These are phyloP conservation scores for Phyto melanocephala DNA, from an alignment of 2,888 invertebrate species.

Conservation along the genomic window DNA sequence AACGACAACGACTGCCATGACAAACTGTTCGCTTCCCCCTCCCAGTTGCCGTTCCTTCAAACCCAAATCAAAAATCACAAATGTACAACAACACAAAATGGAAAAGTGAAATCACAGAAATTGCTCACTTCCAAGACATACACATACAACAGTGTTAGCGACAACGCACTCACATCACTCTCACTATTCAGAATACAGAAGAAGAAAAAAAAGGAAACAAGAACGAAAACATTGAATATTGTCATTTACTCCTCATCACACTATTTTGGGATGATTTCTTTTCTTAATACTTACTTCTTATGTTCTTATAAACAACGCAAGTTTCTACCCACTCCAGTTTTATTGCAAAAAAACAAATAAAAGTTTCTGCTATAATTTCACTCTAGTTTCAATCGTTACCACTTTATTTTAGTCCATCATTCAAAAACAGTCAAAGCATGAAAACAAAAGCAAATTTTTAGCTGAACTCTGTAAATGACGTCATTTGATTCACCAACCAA, in stretches of 20 bases:
- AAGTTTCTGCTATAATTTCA: constrained; percentile 42
- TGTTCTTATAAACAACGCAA: background rate
- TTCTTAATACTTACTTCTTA: background rate
- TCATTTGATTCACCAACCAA: constrained; percentile 56
- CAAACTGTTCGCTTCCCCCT: constrained; percentile 31
- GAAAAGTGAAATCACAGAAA: constrained; percentile 52
- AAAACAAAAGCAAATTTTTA: constrained; percentile 9
- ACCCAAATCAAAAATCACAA: constrained; percentile 61
- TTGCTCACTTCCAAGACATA: constrained; percentile 62
- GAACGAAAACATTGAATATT: constrained; percentile 46
- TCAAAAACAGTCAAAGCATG: constrained; percentile 61
- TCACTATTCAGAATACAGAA: background rate
- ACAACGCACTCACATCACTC: constrained; percentile 19
- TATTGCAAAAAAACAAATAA: constrained; percentile 12
- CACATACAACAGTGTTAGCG: constrained; percentile 60
- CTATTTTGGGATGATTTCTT: constrained; percentile 23
- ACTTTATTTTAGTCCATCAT: constrained; percentile 64
- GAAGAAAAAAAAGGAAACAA: too few relatives aligned
- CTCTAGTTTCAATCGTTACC: constrained; percentile 62
- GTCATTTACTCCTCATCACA: constrained; percentile 55
- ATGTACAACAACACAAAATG: constrained; percentile 44
- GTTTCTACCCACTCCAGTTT: constrained; percentile 12
- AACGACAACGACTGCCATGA: constrained; percentile 25
- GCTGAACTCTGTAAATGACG: constrained; percentile 61
- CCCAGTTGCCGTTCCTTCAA: background rate